Evolutionary conservation across 2,888 invertebrate genomes (phyloP), one percentile per base, ranked within the genome.

Genomic region (Mythimna loreyi): DNA sequence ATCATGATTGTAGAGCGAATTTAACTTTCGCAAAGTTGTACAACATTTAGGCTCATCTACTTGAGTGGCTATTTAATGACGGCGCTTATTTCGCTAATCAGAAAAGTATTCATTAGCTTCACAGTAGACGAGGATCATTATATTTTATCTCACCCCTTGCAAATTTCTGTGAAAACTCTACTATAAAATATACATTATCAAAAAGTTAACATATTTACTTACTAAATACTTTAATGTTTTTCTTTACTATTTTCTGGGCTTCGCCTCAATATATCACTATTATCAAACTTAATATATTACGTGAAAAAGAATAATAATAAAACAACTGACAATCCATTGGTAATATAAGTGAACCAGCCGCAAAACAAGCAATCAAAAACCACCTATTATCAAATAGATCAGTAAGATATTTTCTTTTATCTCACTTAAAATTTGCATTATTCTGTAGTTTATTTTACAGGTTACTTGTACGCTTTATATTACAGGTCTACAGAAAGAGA

Each of bases 1-100:
- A 95, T 95, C 94, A 95, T 90, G 92, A 90, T 89, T 91, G 90
- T 91, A 89, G 90, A 92, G 87, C 88, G 84, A 89, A 90, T 91
- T 92, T 89, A 92, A 93, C 91, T 94, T 92, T 90, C 67, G 85
- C 89, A 89, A 94, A 93, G 90, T 94, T 91, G 90, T 90, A 89
- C 91, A 91, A 90, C 90, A 90, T 93, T 92, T 89, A 90, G 90
- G 86, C 91, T 92, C 92, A 93, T 94, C 92, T 89, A 90, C 89
- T 91, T 85, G 84, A 92, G 91, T 87, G 88, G 87, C 89, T 90
- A 87, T 91, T 92, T 94, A 93, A 94, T 93, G 92, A 90, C 90
- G 85, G 81, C 89, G 87, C 91, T 93, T 93, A 92, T 88, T 87
- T 82, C 81, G 72, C 83, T 88, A 89, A 90, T 91, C 87, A 87